Base-by-base conservation (phyloP, 2,888 invertebrate species). In the Apamea crenata region DNA sequence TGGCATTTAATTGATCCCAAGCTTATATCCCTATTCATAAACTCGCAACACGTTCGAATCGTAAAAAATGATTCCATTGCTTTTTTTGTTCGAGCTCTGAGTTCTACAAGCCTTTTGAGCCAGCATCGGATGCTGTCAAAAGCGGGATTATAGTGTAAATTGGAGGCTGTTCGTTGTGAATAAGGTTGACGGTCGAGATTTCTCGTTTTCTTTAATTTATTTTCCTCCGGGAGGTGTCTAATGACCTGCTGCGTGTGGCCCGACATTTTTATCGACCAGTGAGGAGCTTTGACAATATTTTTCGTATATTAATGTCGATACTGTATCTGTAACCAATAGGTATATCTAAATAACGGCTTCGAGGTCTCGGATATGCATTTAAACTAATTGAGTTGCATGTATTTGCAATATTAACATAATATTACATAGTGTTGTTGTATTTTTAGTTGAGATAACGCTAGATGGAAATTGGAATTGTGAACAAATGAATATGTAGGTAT, bases 121-220 rank as follows among this genome's bases (percentile, higher is more conserved):
- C 36, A 61, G 89, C 89, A 86, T 84, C 93, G 92, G 78, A 89
- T 78, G 69, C 21, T 50, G 70, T 81, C n/a, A 25, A 53, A 80
- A 77, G 79, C 78, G 74, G 70, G 50, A 82, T 67, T 70, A 70
- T 88, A 75, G 83, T 83, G 68, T 84, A 87, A 87, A 91, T 87
- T 91, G 88, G 90, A 90, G 87, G 88, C 87, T 90, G 87, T 86
- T 87, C 87, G 88, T 89, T 86, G 90, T 92, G 92, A 93, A 95
- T 94, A 93, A 93, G 95, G 94, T 93, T 92, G 93, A 92, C 91
- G 93, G 93, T 93, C 93, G 93, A 95, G 95, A 95, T 95, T 95
- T 95, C 96, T 96, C 95, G 96, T 96, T 96, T 95, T 94, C 93
- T 96, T 96, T 96, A 96, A 96, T 96, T 97, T 97, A 96, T 96